Percentiles rank a stretch among this genome's conserved stretches.
phyloP scores from a whole-genome alignment of 2,797 vertebrate species.

The Poeciliopsis paucimaculata region DNA sequence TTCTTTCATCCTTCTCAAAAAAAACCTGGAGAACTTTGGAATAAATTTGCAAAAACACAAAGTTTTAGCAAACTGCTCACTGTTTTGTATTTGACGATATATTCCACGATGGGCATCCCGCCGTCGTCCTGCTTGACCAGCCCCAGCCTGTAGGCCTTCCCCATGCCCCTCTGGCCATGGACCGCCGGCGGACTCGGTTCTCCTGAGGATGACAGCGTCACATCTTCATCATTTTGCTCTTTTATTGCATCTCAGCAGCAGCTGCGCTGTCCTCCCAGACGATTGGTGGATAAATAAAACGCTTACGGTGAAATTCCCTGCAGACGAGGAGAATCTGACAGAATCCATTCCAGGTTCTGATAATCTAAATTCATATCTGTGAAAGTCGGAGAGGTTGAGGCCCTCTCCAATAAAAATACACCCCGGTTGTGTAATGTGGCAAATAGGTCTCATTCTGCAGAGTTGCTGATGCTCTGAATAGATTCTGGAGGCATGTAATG shows the following conservation, averaged over 20 bases:
- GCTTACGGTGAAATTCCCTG: slow-evolving; percentile 50
- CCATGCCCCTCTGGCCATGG: slow-evolving; percentile 91
- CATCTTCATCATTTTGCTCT: slow-evolving; percentile 52
- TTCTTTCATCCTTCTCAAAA: background rate
- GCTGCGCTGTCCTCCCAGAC: background rate
- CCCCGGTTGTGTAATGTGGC: slow-evolving; percentile 13
- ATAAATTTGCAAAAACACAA: background rate
- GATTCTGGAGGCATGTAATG: slow-evolving; percentile 11
- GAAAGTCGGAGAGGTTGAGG: slow-evolving; percentile 39
- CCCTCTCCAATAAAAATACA: slow-evolving; percentile 23
- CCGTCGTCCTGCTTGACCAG: slow-evolving; percentile 98
- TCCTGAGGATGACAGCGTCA: slow-evolving; percentile 74
- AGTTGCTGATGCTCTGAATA: slow-evolving; percentile 25
- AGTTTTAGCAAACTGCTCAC: slow-evolving; percentile 77
- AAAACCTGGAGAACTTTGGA: background rate
- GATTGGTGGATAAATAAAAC: slow-evolving; percentile 52
- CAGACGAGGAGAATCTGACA: slow-evolving; percentile 58
- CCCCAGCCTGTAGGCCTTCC: slow-evolving; percentile 93
- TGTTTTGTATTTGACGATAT: slow-evolving; percentile 96
- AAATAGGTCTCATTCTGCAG: slow-evolving; percentile 35
- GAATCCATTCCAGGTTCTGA: slow-evolving; percentile 48
- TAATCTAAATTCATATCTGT: slow-evolving; percentile 57
- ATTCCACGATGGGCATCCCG: slow-evolving; percentile 97
- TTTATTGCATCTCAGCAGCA: slow-evolving; percentile 39
- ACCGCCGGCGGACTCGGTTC: slow-evolving; percentile 96